Evolutionary conservation across 2,113 vertebrate genomes (phyloP), one percentile per base, ranked within the genome.

Genomic region (Limnothrissa miodon): DNA sequence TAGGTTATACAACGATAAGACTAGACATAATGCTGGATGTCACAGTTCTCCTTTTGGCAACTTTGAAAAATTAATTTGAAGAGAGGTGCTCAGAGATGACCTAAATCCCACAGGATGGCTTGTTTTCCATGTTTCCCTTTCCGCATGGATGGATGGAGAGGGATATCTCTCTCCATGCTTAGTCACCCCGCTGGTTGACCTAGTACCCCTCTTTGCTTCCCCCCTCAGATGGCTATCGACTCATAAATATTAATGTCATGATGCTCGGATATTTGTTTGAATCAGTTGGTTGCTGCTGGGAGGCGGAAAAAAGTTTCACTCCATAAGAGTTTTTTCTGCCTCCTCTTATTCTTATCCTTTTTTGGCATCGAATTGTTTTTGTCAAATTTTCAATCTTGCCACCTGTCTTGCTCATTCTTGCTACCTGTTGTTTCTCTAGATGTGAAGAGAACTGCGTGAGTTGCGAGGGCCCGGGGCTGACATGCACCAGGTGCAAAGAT

Each of bases 401-500:
- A 11, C 13, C 15, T 29, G 15, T 70, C 62, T 70, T 29, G 1
- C 25, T 17, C 9, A 53, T 53, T 0, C 46, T 19, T 82, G 10
- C 51, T 80, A 45, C n/a, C 3, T 81, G 10, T 29, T 0, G 86
- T 80, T 92, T 82, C 29, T 36, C 23, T 89, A 98, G 97, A 88
- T 98, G 97, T 39, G 96, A 96, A 0, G 95, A 96, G 39, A 95
- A 94, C 90, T 98, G 97, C 74, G 39, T 95, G 82, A 94, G 89
- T 86, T 98, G 97, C 0, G 94, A 95, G 51, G 95, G 95, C 10
- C 95, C 95, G 11, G 92, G 96, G 45, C 91, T 90, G 45, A 95
- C 95, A 25, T 98, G 97, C 81, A 92, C 91, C 83, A 92, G 84
- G 56, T 98, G 97, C 87, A 96, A 93, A 89, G 90, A 95, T 0